These are phyloP conservation scores for Sebastes nivosus DNA, from an alignment of 2,797 vertebrate species.

Conservation along the genomic window DNA sequence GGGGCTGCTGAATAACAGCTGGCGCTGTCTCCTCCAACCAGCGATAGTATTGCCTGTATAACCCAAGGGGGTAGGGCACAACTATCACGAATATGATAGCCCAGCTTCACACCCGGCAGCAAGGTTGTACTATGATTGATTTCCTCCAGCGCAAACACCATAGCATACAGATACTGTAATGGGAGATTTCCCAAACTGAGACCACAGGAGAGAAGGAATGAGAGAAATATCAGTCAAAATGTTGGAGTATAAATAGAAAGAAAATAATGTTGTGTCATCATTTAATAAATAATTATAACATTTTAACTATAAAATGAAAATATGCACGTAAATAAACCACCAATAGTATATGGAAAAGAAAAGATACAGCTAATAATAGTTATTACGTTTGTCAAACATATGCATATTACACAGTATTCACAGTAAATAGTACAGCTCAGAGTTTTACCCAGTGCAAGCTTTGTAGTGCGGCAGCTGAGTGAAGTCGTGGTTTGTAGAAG, in stretches of 20 bases:
- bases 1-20: conserved; percentile 45
- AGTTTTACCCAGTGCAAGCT: conserved; percentile 75
- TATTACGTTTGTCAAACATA: neutral
- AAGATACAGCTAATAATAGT: neutral
- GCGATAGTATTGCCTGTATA: conserved; percentile 55
- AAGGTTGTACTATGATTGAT: conserved; percentile 70
- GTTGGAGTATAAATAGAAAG: neutral
- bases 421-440: neutral
- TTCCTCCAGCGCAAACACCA: conserved; percentile 81
- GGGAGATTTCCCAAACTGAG: conserved; percentile 78
- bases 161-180: conserved; percentile 75
- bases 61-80: conserved; percentile 63
- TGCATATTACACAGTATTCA: neutral
- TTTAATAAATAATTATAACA: neutral
- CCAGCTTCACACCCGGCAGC: conserved; percentile 73
- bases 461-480: conserved; percentile 47
- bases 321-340: neutral
- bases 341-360: neutral
- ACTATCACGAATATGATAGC: conserved; percentile 73
- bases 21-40: conserved; percentile 60
- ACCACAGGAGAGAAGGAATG: conserved; percentile 25
- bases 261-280: neutral
- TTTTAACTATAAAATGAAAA: neutral
- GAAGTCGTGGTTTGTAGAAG: conserved; percentile 57
- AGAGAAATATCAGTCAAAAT: conserved; percentile 5